phyloP scores from a whole-genome alignment of 92 coral and sea anemone genomes.

The Siderastrea siderea region DNA sequence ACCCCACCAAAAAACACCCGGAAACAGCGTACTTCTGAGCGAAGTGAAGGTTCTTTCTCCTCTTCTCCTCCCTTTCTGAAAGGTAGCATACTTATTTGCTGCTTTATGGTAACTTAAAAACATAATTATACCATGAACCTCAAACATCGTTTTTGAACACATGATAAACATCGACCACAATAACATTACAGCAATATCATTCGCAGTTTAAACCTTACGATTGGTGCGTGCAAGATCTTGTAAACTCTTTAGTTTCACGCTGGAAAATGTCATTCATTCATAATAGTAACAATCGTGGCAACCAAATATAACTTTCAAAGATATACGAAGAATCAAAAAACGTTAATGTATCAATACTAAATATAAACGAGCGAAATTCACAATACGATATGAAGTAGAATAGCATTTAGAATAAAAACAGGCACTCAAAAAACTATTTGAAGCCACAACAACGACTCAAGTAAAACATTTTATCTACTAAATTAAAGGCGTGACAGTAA shows the following conservation, averaged over 20 bases:
- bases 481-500: neutral
- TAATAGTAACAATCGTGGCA: neutral
- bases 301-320: neutral
- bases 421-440: no score
- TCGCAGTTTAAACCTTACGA: neutral
- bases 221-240: slow-evolving; percentile 3
- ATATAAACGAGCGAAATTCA: no score
- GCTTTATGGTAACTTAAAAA: neutral
- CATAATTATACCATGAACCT: neutral
- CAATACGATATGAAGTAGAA: neutral
- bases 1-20: no score
- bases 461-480: neutral
- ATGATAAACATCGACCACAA: neutral
- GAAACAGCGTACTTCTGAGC: neutral
- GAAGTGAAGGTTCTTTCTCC: neutral
- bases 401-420: neutral
- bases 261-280: slow-evolving; percentile 11
- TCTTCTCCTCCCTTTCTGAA: neutral
- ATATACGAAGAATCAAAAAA: neutral
- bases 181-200: neutral
- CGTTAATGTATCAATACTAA: neutral
- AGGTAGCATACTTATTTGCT: neutral
- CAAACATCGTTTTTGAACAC: neutral
- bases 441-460: neutral
- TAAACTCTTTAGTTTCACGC: neutral